Conservation (phyloP, 1,140 invertebrate species). For the Eurosta solidaginis region DNA sequence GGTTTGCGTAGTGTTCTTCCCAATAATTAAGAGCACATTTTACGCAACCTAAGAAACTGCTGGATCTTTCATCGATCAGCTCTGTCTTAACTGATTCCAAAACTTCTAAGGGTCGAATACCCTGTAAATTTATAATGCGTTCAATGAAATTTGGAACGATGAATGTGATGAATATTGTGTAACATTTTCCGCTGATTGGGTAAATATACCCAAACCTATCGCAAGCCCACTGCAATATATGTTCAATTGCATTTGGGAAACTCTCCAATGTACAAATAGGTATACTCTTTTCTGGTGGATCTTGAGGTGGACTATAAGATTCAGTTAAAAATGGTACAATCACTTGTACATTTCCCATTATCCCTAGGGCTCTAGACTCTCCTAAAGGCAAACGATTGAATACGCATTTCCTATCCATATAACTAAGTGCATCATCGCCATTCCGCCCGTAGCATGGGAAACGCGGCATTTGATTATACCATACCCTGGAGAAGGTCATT, state of each 20-base stretch:
- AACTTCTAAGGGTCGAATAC: constrained; percentile 87
- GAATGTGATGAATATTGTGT: constrained; percentile 86
- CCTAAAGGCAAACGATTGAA: constrained; percentile 95
- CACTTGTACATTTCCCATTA: constrained; percentile 96
- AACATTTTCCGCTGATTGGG: constrained; percentile 87
- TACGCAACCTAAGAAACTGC: constrained; percentile 86
- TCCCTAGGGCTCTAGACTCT: constrained; percentile 97
- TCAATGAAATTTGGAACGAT: constrained; percentile 83
- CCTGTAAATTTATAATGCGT: constrained; percentile 83
- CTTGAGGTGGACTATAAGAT: constrained; percentile 96
- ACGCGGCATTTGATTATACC: too few relatives aligned
- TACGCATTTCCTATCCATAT: constrained; percentile 97
- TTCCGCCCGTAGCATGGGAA: too few relatives aligned
- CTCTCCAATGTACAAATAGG: constrained; percentile 99
- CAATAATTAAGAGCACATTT: constrained; percentile 89
- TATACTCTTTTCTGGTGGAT: constrained; percentile 98
- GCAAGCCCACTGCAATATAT: constrained; percentile 97
- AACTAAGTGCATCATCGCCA: constrained; percentile 95
- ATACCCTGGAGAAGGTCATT: too few relatives aligned
- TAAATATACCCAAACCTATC: constrained; percentile 95
- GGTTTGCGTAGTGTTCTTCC: constrained; percentile 92
- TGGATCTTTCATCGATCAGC: constrained; percentile 85
- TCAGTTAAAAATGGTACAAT: constrained; percentile 94
- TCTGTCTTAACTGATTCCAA: constrained; percentile 87
- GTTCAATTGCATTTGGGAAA: constrained; percentile 99